Conservation (phyloP, 2,113 vertebrate genomes). For the Dinomys branickii region DNA sequence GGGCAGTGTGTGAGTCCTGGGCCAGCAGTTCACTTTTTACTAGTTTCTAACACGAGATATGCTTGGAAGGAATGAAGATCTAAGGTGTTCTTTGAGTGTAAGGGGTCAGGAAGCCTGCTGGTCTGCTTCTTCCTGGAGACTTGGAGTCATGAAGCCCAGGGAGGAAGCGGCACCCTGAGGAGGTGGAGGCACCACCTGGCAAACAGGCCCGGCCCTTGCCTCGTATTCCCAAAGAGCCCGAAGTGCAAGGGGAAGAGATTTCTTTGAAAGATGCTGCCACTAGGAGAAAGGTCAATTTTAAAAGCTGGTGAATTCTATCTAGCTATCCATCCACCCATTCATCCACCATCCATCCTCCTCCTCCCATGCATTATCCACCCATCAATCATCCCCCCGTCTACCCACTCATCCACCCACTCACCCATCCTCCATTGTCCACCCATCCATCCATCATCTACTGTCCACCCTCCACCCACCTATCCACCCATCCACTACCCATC, state of each 20-base stretch:
- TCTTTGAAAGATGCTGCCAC: neutral
- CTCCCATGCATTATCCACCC: neutral
- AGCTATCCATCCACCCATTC: neutral
- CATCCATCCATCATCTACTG: too few species aligned
- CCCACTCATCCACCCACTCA: neutral
- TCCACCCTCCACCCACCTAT: neutral
- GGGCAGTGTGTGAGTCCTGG: rapidly evolving
- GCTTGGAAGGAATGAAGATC: neutral
- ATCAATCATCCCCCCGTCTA: neutral
- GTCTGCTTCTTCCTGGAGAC: neutral
- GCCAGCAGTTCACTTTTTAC: neutral
- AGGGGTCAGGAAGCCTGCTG: neutral
- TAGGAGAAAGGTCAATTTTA: neutral
- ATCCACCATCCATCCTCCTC: neutral
- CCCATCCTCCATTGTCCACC: neutral
- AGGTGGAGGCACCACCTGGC: neutral
- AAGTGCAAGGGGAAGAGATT: neutral
- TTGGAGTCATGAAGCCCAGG: neutral
- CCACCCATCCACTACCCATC: neutral
- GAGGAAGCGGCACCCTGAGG: neutral
- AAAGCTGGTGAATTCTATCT: neutral
- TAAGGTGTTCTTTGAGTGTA: neutral
- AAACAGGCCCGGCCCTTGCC: neutral
- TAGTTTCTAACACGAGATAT: neutral
- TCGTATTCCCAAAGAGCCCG: neutral